Base-by-base conservation (phyloP, 2,113 vertebrate genomes). In the Hassar affinis region DNA sequence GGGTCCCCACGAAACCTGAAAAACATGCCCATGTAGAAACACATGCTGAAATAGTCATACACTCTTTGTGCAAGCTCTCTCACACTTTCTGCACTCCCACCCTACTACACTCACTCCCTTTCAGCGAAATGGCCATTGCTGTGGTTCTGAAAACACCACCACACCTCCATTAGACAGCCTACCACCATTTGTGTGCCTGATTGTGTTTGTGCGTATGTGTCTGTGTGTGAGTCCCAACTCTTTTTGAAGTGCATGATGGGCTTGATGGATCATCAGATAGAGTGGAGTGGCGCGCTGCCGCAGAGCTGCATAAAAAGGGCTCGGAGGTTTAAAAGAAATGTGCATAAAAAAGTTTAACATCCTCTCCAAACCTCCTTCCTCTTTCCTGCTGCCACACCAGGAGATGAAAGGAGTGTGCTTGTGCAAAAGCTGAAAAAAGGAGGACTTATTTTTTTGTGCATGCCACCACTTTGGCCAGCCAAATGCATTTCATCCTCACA, bases 321-420 rank as follows among this genome's bases (percentile, higher is more conserved):
- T 17, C 22, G 38, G 59, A 62, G 80, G 69, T 76, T 68, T 78
- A 76, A 83, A 83, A 83, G 71, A 78, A 79, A 71, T 56, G 75
- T 22, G 51, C 75, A 84, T 77, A 78, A 83, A 85, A 85, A 87
- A 87, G 81, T 87, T 87, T 83, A 81, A 87, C 86, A 83, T 83
- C 81, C 78, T 78, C 72, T 80, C 78, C 72, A 87, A 84, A 82
- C 62, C 62, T 69, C 76, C 64, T 81, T 85, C 84, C 81, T 57
- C 18, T 83, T 85, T 83, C 86, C 76, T 59, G 84, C 78, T 84
- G 51, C 78, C 49, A 62, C 84, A 74, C 62, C 35, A 78, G 6
- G 47, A 87, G 86, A 87, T 87, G 71, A 84, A 87, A 87, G 84
- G 35, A 52, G 49, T 84, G 27, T 57, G 78, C 81, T 85, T 66